phyloP scores from a whole-genome alignment of 2,113 vertebrate species.

The Thamnophis sirtalis region DNA sequence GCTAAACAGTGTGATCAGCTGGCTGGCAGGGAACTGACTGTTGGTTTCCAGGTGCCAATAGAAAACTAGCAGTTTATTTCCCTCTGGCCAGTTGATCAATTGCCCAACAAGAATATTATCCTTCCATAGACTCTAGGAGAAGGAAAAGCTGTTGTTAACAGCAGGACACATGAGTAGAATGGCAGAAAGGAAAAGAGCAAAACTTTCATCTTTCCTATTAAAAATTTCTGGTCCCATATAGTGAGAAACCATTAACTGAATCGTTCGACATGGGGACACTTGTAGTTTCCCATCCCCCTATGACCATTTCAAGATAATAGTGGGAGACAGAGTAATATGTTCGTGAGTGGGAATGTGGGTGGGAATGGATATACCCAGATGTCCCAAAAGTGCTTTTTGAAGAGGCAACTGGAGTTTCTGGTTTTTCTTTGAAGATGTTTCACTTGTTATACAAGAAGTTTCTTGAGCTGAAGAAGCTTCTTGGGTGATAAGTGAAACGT shows the following conservation, averaged over 20 bases:
- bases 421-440: too few species aligned
- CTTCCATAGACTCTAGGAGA: neutral
- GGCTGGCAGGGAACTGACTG: neutral
- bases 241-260: neutral
- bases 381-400: neutral
- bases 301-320: neutral
- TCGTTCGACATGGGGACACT: neutral
- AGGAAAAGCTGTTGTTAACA: neutral
- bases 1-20: neutral
- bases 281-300: neutral
- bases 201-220: neutral
- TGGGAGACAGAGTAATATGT: neutral
- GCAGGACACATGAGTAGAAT: neutral
- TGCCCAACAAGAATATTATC: neutral
- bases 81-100: neutral
- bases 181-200: neutral
- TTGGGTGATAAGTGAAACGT: too few species aligned
- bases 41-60: neutral
- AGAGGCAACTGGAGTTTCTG: too few species aligned
- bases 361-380: neutral
- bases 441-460: too few species aligned
- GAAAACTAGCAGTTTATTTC: neutral
- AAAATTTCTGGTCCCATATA: neutral
- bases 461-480: too few species aligned
- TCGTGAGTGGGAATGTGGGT: neutral